Evolutionary conservation across 2,113 vertebrate species (phyloP).

Genomic region (Murina feae): DNA sequence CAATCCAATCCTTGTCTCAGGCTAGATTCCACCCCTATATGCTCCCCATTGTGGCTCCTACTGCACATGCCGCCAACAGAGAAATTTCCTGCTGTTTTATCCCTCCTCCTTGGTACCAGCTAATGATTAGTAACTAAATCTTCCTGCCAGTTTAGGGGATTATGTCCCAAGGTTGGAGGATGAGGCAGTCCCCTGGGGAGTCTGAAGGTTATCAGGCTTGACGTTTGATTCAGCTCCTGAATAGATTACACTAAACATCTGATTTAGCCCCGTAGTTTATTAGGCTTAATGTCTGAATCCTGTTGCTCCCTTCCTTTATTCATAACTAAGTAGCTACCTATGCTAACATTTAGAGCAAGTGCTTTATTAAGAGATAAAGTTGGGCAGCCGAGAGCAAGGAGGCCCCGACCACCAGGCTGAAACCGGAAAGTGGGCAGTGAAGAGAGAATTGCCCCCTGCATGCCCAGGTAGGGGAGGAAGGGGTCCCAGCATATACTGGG

Average conservation of each 20-base stretch:
- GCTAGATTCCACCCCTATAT: background rate
- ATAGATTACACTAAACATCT: background rate
- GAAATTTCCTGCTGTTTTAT: background rate
- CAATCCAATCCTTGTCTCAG: background rate
- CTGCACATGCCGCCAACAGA: background rate
- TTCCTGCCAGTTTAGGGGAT: background rate
- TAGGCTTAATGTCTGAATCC: background rate
- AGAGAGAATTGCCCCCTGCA: background rate
- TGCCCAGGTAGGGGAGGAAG: background rate
- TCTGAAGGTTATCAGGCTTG: background rate
- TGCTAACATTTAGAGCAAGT: background rate
- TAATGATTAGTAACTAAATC: background rate
- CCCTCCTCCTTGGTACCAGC: background rate
- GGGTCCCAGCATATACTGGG: background rate
- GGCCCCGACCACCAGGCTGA: background rate
- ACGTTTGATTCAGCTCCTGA: background rate
- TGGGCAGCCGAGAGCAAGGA: background rate
- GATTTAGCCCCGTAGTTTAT: background rate
- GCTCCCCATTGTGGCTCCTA: background rate
- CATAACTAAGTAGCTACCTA: background rate
- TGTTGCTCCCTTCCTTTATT: background rate
- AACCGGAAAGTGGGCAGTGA: background rate
- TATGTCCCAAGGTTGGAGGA: background rate
- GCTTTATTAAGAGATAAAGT: background rate
- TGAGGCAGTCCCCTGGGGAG: background rate